A percentile compares a stretch with the other conserved stretches of the same genome.
Evolutionary conservation across 2,797 vertebrate species (phyloP).

Genomic region (Brachyalestes nurse): DNA sequence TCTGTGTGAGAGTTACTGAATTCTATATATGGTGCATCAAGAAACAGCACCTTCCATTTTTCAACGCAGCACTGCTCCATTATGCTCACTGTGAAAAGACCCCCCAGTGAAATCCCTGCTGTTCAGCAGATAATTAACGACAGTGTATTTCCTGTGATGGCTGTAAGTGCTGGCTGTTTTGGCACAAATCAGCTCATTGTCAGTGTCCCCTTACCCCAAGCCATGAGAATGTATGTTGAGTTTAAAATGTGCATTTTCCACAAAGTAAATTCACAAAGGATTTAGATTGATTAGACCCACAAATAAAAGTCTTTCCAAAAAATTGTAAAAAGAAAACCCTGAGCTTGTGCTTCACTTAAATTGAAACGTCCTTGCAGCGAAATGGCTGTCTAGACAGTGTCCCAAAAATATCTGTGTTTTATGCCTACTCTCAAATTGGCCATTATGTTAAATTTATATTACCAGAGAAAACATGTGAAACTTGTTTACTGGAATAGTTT

Average conservation of each 20-base stretch:
- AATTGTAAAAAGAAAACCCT: neutral
- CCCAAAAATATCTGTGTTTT: neutral
- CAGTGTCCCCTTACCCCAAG: conserved; percentile 14
- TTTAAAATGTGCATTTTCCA: neutral
- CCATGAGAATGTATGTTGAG: neutral
- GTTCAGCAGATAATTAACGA: conserved; percentile 29
- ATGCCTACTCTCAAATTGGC: neutral
- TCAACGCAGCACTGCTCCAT: conserved; percentile 4
- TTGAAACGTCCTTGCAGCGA: neutral
- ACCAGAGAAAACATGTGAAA: neutral
- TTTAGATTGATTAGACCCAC: neutral
- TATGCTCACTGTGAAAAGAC: conserved; percentile 23
- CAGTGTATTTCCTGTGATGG: conserved; percentile 19
- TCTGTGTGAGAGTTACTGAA: neutral
- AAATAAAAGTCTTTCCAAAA: neutral
- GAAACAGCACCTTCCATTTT: conserved; percentile 10
- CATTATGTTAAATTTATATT: neutral
- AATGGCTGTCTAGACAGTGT: neutral
- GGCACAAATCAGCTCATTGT: conserved; percentile 29
- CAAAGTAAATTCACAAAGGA: neutral
- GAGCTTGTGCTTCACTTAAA: neutral
- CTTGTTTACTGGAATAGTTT: too few relatives aligned
- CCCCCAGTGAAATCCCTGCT: conserved; percentile 25
- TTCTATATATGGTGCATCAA: neutral
- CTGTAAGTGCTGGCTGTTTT: conserved; percentile 20